Evolutionary conservation across 2,797 vertebrate genomes (phyloP).

Genomic region (Enteromius viviparus): DNA sequence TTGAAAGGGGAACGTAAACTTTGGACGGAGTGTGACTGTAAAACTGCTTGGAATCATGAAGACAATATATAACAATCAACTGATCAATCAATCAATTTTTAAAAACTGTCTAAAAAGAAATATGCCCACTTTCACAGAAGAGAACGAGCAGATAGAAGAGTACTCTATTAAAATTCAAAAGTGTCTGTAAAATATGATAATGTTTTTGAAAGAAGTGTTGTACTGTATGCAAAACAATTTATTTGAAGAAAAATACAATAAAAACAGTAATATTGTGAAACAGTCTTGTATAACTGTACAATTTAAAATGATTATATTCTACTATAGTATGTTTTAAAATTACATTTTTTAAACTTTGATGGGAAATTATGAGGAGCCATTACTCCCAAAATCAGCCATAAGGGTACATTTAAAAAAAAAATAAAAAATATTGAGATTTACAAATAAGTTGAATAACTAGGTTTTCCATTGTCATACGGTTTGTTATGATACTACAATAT

Average conservation of each 20-base stretch:
- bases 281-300: neutral
- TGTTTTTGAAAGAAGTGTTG: neutral
- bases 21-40: constrained; percentile 39
- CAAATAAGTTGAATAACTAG: too few relatives aligned
- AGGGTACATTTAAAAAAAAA: too few relatives aligned
- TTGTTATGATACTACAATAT: too few relatives aligned
- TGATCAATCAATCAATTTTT: neutral
- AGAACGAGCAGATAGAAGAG: neutral
- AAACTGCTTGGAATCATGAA: neutral
- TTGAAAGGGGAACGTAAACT: constrained; percentile 34
- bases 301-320: neutral
- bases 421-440: too few relatives aligned
- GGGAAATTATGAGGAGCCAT: neutral
- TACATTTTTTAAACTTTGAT: neutral
- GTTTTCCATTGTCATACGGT: too few relatives aligned
- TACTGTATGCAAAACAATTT: neutral
- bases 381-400: neutral
- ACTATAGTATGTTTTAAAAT: neutral
- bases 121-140: neutral
- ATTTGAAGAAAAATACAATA: neutral
- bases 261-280: neutral
- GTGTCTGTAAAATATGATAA: neutral
- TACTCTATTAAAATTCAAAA: neutral
- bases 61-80: neutral
- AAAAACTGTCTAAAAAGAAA: neutral